Percentiles rank a stretch among this genome's conserved stretches.
Evolutionary conservation across 2,797 vertebrate genomes (phyloP).

Genomic region (Carapus acus): DNA sequence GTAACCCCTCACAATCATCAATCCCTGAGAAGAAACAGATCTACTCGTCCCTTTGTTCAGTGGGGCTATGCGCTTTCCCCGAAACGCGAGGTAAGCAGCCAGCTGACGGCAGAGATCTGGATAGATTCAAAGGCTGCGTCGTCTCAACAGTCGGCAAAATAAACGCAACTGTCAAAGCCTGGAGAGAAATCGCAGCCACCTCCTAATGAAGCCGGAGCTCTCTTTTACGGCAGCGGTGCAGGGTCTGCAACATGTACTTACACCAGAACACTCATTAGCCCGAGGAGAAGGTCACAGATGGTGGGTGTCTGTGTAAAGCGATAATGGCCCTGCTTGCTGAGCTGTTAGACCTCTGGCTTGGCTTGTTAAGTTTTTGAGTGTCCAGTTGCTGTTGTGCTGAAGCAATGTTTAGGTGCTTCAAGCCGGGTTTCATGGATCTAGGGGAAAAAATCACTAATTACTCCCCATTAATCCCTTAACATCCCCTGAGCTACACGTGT

Average conservation of each 20-base stretch:
- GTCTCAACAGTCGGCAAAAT: constrained; percentile 10
- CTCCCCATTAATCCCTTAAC: too few species aligned
- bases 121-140: constrained; percentile 30
- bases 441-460: too few species aligned
- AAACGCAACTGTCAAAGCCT: constrained; percentile 30
- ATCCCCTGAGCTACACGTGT: too few species aligned
- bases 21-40: too few species aligned
- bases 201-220: constrained; percentile 47
- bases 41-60: too few species aligned
- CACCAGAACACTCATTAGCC: constrained; percentile 42
- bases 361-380: constrained; percentile 5
- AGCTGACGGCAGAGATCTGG: constrained; percentile 1
- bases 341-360: constrained; percentile 14
- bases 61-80: constrained; percentile 1
- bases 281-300: constrained; percentile 54
- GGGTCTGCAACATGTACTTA: constrained; percentile 47
- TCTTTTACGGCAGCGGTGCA: constrained; percentile 41
- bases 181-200: constrained; percentile 40
- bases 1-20: too few species aligned
- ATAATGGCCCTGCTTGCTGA: constrained; percentile 7
- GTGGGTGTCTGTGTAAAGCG: constrained; percentile 20
- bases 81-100: constrained; percentile 15
- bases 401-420: too few species aligned
- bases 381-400: neutral
- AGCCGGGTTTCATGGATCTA: too few species aligned